Conservation (phyloP, 2,888 invertebrate species). For the Microdon myrmicae region DNA sequence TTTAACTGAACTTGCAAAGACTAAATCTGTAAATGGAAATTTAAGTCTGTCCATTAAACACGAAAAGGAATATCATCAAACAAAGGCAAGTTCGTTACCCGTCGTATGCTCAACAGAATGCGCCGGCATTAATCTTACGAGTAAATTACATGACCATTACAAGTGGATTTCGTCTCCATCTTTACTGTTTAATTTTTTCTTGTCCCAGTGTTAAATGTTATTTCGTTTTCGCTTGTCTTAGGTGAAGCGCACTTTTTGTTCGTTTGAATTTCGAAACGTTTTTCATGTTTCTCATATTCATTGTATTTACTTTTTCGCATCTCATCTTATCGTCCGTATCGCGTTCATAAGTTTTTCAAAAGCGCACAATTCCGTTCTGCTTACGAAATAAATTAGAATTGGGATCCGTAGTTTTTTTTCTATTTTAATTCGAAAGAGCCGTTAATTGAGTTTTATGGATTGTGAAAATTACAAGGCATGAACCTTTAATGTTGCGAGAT, state of each 20-base stretch:
- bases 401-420: too few relatives aligned
- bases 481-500: too few relatives aligned
- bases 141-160: slow-evolving; percentile 52
- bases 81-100: too few relatives aligned
- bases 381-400: slow-evolving; percentile 43
- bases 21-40: slow-evolving; percentile 49
- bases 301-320: slow-evolving; percentile 30
- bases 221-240: slow-evolving; percentile 32
- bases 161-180: slow-evolving; percentile 45
- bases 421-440: slow-evolving; percentile 36
- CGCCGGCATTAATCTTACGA: slow-evolving; percentile 49
- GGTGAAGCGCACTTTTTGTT: slow-evolving; percentile 18
- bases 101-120: slow-evolving; percentile 41
- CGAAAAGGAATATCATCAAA: slow-evolving; percentile 38
- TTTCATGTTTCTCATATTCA: slow-evolving; percentile 39
- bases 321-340: slow-evolving; percentile 19
- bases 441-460: slow-evolving; percentile 51
- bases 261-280: slow-evolving; percentile 33
- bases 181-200: slow-evolving; percentile 40
- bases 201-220: slow-evolving; percentile 37
- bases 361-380: slow-evolving; percentile 7
- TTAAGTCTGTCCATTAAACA: slow-evolving; percentile 50
- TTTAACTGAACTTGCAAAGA: slow-evolving; percentile 7
- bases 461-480: slow-evolving; percentile 46
- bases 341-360: slow-evolving; percentile 24